phyloP scores from a whole-genome alignment of 2,113 vertebrate genomes.

The Murina feae region DNA sequence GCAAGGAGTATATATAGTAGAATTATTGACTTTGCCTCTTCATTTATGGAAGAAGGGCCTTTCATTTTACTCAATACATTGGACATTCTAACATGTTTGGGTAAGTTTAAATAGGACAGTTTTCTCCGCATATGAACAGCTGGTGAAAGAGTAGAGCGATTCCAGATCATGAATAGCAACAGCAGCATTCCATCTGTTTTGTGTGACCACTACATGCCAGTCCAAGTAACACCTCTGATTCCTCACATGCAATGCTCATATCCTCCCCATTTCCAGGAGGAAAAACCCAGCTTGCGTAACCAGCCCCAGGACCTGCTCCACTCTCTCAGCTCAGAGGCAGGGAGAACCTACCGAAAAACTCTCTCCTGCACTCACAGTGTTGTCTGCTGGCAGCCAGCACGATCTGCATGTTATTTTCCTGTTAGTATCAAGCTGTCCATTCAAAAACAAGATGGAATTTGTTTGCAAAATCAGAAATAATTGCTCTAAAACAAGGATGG shows the following conservation, averaged over 20 bases:
- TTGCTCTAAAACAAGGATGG: conserved; percentile 52
- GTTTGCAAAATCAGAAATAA: conserved; percentile 62
- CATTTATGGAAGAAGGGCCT: background rate
- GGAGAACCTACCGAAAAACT: background rate
- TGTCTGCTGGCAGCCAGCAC: background rate
- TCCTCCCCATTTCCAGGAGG: background rate
- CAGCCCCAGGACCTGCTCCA: background rate
- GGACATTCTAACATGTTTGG: background rate
- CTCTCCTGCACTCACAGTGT: background rate
- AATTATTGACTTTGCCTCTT: background rate
- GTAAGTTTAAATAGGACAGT: background rate
- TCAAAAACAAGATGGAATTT: conserved; percentile 61
- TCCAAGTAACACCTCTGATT: background rate
- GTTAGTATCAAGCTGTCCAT: conserved; percentile 48
- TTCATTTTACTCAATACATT: background rate
- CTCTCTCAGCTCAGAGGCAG: background rate
- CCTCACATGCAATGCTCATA: background rate
- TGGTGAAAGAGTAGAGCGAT: background rate
- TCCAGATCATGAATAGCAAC: background rate
- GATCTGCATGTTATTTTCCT: conserved; percentile 26
- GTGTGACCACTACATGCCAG: background rate
- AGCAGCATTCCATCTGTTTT: background rate
- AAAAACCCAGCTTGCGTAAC: background rate
- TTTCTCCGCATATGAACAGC: background rate
- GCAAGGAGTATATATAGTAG: background rate